A percentile compares a stretch with the other conserved stretches of the same genome.
Evolutionary conservation across 2,797 vertebrate genomes (phyloP).

Genomic region (Aratinga solstitialis): DNA sequence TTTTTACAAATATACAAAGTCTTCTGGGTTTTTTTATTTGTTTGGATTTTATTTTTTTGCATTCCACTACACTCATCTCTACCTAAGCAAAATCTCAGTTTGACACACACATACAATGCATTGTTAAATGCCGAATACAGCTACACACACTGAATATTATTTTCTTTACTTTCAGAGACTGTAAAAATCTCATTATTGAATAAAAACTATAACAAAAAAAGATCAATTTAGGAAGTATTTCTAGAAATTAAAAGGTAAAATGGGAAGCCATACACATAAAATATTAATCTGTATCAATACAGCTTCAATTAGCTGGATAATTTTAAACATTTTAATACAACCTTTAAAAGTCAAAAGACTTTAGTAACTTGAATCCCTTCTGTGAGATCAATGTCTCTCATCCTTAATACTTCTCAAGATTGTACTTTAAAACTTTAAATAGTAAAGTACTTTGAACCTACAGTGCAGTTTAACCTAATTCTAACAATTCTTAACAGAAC

Average conservation of each 20-base stretch:
- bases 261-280: not conserved
- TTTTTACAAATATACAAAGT: not conserved
- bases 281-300: not conserved
- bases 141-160: not conserved
- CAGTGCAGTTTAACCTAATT: not conserved
- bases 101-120: not conserved
- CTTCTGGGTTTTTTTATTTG: not conserved
- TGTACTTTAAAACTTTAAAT: not conserved
- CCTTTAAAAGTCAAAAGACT: not conserved
- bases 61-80: not conserved
- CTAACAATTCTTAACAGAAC: conserved; percentile 19
- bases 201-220: not conserved
- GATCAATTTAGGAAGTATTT: not conserved
- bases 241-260: not conserved
- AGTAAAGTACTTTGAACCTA: not conserved
- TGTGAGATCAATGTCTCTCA: not conserved
- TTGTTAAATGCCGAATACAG: conserved; percentile 11
- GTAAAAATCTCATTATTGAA: not conserved
- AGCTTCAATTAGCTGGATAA: not conserved
- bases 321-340: not conserved
- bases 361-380: not conserved
- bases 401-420: not conserved
- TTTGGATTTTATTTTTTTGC: not conserved
- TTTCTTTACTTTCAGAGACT: not conserved
- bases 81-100: not conserved